Evolutionary conservation across 2,888 invertebrate species (phyloP), one percentile per base, ranked within the genome.

Genomic region (Megaustenia siamemsis): DNA sequence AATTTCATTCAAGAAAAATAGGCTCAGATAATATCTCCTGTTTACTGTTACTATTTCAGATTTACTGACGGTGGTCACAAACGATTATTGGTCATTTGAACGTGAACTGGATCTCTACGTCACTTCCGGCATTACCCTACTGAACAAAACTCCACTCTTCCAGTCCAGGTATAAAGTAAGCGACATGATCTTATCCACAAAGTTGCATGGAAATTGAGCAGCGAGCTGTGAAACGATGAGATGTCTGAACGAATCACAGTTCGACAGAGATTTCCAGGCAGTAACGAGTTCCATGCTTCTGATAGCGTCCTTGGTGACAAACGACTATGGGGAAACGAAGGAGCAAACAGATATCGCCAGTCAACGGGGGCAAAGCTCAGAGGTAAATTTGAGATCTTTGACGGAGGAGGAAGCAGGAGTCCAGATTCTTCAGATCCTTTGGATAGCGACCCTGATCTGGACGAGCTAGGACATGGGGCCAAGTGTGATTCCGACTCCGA

Each of bases 271-370:
- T 86, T 88, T 8, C 82, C 82, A 53, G 86, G 87, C 18, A 49
- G 87, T 69, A 66, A 81, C 56, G 68, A 69, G 40, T 66, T 76
- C 32, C 77, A 77, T 35, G 85, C 79, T 24, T 68, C 76, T 45
- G 83, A 84, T 77, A 81, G 86, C 35, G 83, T 88, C 35, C 79
- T 84, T n/a, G 68, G 63, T 38, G 80, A 89, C 4, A 91, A 90
- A 82, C 86, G 90, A 32, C 79, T 91, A 32, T 91, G 91, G 45
- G 86, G 90, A 49, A 91, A 91, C 86, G 92, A 90, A 81, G 91
- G 91, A 15, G 90, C 90, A 21, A 86, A 88, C 8, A 86, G 90
- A 79, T 73, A 77, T 43, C 60, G 82, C n/a, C 86, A 84, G 77
- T 86, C 86, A 43, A 84, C 80, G 86, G 86, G 86, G 32, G 87